These are phyloP conservation scores for Orgyia antiqua DNA, from an alignment of 2,888 invertebrate species.

Conservation along the genomic window DNA sequence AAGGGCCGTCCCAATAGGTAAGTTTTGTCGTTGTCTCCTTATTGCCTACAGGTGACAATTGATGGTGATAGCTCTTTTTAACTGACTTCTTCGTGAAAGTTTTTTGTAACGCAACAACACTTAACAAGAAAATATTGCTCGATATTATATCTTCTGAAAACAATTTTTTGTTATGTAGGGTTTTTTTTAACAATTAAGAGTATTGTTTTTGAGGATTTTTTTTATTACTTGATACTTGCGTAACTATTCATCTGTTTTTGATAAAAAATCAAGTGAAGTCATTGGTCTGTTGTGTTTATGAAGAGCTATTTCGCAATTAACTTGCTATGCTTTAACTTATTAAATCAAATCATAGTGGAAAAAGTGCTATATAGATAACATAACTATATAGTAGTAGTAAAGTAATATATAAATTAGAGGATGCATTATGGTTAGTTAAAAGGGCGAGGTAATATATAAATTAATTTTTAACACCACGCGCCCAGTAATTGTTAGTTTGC, in stretches of 20 bases:
- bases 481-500: slow-evolving; percentile 58
- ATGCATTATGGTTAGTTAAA: slow-evolving; percentile 25
- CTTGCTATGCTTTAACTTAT: no score
- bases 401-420: slow-evolving; percentile 24
- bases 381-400: no score
- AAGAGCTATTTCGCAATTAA: no score
- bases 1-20: slow-evolving; percentile 61
- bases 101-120: slow-evolving; percentile 27
- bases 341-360: no score
- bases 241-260: no score
- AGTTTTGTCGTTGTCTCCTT: slow-evolving; percentile 58
- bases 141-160: slow-evolving; percentile 21
- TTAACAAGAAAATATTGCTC: slow-evolving; percentile 26
- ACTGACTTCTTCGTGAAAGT: slow-evolving; percentile 52
- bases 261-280: no score
- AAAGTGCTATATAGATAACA: no score
- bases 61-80: slow-evolving; percentile 69
- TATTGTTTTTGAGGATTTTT: not conserved
- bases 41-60: slow-evolving; percentile 74
- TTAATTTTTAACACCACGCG: slow-evolving; percentile 61
- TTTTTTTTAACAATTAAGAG: not conserved
- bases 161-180: not conserved
- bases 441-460: slow-evolving; percentile 39
- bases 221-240: not conserved
- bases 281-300: no score